A percentile compares a stretch with the other conserved stretches of the same genome.
These are phyloP conservation scores for Zonitis immaculata DNA, from an alignment of 2,888 invertebrate species.

Conservation along the genomic window DNA sequence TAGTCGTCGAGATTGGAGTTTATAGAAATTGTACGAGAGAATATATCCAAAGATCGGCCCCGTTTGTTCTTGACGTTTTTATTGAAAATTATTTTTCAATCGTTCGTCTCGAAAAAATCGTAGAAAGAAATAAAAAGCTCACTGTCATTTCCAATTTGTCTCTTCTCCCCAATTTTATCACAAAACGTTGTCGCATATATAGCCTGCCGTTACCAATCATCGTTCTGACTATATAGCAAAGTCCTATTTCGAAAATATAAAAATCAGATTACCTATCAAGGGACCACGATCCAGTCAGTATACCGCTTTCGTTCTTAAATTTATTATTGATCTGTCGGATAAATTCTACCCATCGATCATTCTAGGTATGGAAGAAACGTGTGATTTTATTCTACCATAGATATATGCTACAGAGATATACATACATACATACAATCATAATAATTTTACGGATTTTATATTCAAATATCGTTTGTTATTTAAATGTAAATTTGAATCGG, in stretches of 20 bases:
- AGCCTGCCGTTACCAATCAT: too few relatives aligned
- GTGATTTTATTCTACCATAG: too few relatives aligned
- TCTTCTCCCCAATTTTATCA: constrained; percentile 27
- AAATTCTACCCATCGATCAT: constrained; percentile 5
- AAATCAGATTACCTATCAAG: constrained; percentile 28
- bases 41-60: constrained; percentile 37
- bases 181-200: constrained; percentile 24
- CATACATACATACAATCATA: background rate
- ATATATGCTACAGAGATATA: too few relatives aligned
- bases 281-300: constrained; percentile 19
- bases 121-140: constrained; percentile 37
- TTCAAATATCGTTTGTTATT: constrained; percentile 13
- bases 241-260: constrained; percentile 28
- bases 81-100: constrained; percentile 44
- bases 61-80: constrained; percentile 43
- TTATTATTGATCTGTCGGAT: constrained; percentile 22
- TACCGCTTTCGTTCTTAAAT: constrained; percentile 23
- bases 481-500: constrained; percentile 26
- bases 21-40: constrained; percentile 28
- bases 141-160: constrained; percentile 42
- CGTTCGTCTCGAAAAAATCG: constrained; percentile 32
- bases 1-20: constrained; percentile 28
- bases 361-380: too few relatives aligned
- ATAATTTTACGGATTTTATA: constrained; percentile 9
- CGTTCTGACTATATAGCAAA: too few relatives aligned